Evolutionary conservation across 2,888 invertebrate species (phyloP).

Genomic region (Linnaemya vulpina): DNA sequence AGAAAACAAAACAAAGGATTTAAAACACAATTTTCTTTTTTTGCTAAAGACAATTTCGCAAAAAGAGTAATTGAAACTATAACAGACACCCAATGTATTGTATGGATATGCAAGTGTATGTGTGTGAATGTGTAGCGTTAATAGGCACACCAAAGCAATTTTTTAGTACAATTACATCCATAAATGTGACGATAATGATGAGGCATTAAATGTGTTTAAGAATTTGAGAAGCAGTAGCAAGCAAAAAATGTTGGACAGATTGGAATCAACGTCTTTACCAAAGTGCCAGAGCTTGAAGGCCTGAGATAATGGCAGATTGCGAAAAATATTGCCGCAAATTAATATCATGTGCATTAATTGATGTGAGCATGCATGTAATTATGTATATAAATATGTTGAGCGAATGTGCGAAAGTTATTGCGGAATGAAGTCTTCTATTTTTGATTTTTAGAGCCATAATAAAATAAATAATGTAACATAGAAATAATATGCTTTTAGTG

Average conservation of each 20-base stretch:
- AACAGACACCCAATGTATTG: slow-evolving; percentile 19
- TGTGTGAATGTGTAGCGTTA: slow-evolving; percentile 7
- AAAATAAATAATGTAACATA: neutral
- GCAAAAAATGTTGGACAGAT: slow-evolving; percentile 6
- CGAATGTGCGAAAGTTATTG: slow-evolving; percentile 4
- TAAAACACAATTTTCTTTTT: slow-evolving; percentile 29
- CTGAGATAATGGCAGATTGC: slow-evolving; percentile 34
- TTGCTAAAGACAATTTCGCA: slow-evolving; percentile 28
- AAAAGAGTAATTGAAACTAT: slow-evolving; percentile 47
- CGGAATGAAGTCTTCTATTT: neutral
- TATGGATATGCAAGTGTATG: neutral
- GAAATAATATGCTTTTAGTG: too few relatives aligned
- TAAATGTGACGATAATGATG: slow-evolving; percentile 12
- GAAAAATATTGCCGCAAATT: slow-evolving; percentile 21
- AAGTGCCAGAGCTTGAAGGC: slow-evolving; percentile 9
- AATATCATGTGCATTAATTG: neutral
- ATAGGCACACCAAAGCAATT: slow-evolving; percentile 27
- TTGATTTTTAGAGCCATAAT: neutral
- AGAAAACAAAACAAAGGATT: slow-evolving; percentile 59
- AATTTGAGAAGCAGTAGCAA: slow-evolving; percentile 19
- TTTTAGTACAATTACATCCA: slow-evolving; percentile 33
- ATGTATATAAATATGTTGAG: neutral
- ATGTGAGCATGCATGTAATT: too few relatives aligned
- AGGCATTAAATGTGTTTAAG: slow-evolving; percentile 2
- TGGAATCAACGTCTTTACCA: slow-evolving; percentile 33